Conservation (phyloP, 2,797 vertebrate genomes). For the Scleropages formosus region DNA sequence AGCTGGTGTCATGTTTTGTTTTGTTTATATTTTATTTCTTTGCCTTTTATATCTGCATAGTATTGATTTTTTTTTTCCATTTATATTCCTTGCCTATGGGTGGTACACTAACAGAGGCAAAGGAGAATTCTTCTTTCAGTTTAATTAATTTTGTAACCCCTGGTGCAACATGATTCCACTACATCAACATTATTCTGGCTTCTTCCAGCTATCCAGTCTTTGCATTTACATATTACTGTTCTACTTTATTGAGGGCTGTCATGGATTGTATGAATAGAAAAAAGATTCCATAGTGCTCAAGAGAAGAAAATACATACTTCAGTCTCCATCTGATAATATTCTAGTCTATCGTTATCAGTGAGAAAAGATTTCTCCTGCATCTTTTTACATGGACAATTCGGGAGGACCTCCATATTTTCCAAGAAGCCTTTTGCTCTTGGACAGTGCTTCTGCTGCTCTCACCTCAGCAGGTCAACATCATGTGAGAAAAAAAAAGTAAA, state of each 20-base stretch:
- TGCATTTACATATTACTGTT: conserved; percentile 74
- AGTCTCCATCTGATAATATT: neutral
- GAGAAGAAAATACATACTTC: neutral
- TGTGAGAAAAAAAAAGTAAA: too few relatives aligned
- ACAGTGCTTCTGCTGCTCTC: neutral
- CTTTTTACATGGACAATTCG: neutral
- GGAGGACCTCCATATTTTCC: conserved; percentile 14
- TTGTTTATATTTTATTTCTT: conserved; percentile 74
- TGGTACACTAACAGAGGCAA: conserved; percentile 74
- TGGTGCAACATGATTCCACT: conserved; percentile 77
- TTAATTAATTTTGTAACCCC: conserved; percentile 83
- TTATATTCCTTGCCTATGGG: conserved; percentile 81
- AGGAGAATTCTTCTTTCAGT: conserved; percentile 73
- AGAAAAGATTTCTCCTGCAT: neutral
- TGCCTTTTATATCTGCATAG: conserved; percentile 76
- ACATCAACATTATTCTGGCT: conserved; percentile 77
- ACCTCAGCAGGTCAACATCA: neutral
- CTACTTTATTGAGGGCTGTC: conserved; percentile 35
- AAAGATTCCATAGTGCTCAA: neutral
- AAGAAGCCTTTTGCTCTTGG: conserved; percentile 11
- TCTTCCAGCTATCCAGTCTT: conserved; percentile 73
- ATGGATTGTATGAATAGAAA: conserved; percentile 5
- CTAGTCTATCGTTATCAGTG: neutral
- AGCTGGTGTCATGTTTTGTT: neutral
- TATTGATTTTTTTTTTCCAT: conserved; percentile 81